Percentiles rank a stretch among this genome's conserved stretches.
These are phyloP conservation scores for Heteromyza rotundicornis DNA, from an alignment of 2,888 invertebrate species.

Conservation along the genomic window DNA sequence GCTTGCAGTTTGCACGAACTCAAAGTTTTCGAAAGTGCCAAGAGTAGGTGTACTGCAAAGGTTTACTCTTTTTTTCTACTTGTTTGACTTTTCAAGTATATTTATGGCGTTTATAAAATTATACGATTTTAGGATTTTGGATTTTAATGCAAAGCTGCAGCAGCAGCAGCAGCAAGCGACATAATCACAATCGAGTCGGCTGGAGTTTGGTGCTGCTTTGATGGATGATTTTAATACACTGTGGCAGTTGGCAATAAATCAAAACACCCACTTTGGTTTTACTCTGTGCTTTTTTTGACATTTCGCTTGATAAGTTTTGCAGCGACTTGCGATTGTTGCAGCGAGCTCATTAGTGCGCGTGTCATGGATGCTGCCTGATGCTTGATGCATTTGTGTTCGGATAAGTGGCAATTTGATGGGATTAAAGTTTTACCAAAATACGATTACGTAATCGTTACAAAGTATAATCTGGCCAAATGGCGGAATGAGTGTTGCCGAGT, in stretches of 20 bases:
- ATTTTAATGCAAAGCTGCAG: background rate
- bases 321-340: background rate
- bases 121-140: background rate
- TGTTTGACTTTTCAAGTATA: background rate
- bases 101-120: background rate
- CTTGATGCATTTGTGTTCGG: background rate
- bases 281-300: background rate
- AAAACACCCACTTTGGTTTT: constrained; percentile 4
- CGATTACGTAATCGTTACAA: background rate
- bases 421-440: background rate
- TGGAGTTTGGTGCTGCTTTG: background rate
- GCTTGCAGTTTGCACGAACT: background rate
- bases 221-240: background rate
- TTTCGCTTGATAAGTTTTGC: background rate
- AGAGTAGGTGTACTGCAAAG: background rate
- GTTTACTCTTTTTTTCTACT: background rate
- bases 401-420: constrained; percentile 8
- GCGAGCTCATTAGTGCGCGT: background rate
- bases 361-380: background rate
- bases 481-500: background rate
- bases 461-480: background rate
- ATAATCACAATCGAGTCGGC: too few relatives aligned
- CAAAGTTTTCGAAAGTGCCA: background rate
- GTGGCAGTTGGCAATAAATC: background rate
- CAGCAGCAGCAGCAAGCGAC: too few relatives aligned